Evolutionary conservation across 2,888 invertebrate genomes (phyloP), one percentile per base, ranked within the genome.

Genomic region (Tanaodytes sp.): DNA sequence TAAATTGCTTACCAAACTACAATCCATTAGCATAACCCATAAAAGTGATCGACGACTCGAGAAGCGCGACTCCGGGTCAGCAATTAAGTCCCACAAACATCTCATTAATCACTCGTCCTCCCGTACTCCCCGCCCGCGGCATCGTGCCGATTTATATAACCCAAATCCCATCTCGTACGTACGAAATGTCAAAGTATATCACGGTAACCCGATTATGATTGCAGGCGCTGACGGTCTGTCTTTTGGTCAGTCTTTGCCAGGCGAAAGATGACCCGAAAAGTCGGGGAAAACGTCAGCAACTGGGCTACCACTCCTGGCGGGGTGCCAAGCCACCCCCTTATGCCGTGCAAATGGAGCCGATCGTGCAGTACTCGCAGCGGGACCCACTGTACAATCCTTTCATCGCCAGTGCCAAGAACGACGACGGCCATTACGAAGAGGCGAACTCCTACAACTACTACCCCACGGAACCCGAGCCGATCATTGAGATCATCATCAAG

Each of bases 401-500:
- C 0, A 85, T 84, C 11, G 86, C 80, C 49, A 85, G 76, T 76
- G 81, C 82, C 85, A 89, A 79, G 86, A 89, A 74, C 75, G 88
- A 74, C 86, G 83, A 80, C 43, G 74, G 57, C 54, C 73, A 79
- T 54, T 84, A 79, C 71, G 81, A 80, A 40, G 81, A 82, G 0
- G 52, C 68, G 0, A 73, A 77, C 2, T 30, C 68, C 14, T 73
- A 73, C 23, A 77, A 77, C 72, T 75, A 85, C 36, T 86, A 86
- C 64, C 84, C 86, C 73, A 78, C 89, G 85, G 92, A 93, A 51
- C 94, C 94, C 0, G 95, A 95, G 80, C 95, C 95, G 3, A 95
- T 95, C 15, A 95, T 95, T 76, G 95, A 95, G 86, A 95, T 95
- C 73, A 95, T 95, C 68, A 95, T 95, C 51, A 94, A 94, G 79